These are phyloP conservation scores for Caranx ignobilis DNA, from an alignment of 2,113 vertebrate genomes.

Conservation along the genomic window DNA sequence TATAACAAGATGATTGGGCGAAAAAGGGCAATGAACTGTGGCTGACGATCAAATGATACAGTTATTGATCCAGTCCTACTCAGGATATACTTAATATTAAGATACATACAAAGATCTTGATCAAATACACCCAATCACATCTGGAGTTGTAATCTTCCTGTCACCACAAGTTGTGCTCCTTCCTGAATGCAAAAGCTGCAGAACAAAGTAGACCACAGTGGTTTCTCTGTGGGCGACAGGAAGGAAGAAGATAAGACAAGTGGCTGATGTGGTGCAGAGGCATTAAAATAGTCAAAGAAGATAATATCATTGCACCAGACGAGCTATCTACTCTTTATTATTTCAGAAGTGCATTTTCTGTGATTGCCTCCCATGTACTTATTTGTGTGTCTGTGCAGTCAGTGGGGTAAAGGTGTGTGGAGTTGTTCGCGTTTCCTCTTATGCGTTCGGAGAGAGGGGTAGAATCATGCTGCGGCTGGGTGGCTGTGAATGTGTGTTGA, in stretches of 20 bases:
- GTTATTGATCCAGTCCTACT: too few species aligned
- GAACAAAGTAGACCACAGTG: slow-evolving; percentile 28
- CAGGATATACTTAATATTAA: too few species aligned
- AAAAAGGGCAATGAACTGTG: too few species aligned
- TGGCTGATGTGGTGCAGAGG: not conserved
- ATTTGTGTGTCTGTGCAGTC: not conserved
- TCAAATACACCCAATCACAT: not conserved
- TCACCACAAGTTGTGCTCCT: not conserved
- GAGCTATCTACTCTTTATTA: not conserved
- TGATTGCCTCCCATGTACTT: not conserved
- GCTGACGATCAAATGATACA: too few species aligned
- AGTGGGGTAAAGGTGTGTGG: not conserved
- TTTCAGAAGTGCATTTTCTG: not conserved
- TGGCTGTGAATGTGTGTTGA: slow-evolving; percentile 22
- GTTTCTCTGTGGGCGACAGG: slow-evolving; percentile 33
- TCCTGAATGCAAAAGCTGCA: slow-evolving; percentile 11
- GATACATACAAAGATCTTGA: too few species aligned
- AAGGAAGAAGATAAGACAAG: slow-evolving; percentile 33
- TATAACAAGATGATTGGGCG: too few species aligned
- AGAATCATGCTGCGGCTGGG: slow-evolving; percentile 4
- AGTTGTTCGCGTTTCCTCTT: not conserved
- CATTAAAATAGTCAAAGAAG: slow-evolving; percentile 2
- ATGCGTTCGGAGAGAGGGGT: not conserved
- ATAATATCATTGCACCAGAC: slow-evolving; percentile 1
- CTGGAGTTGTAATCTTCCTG: not conserved